Evolutionary conservation across 2,888 invertebrate species (phyloP), one percentile per base, ranked within the genome.

Genomic region (Drosophila subquinaria): DNA sequence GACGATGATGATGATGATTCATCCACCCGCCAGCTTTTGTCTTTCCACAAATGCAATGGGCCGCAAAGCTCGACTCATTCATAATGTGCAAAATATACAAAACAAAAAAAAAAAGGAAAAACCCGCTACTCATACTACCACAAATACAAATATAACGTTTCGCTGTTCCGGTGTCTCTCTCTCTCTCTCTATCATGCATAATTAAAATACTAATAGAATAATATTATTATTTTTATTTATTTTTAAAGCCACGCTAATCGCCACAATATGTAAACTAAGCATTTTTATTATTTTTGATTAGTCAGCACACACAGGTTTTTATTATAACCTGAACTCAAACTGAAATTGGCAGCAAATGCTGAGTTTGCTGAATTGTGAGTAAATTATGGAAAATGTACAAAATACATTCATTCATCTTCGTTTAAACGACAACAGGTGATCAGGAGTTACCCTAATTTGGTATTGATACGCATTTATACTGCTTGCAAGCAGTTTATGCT

Each of bases 271-370:
- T 38, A 51, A 57, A 42, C 35, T 67, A 10, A 23, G 33, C 40
- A 50, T 48, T 33, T 43, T 43, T 23, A 38, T 13, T 56, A 42
- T 13, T 52, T 75, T 69, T n/a, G 83, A 88, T 82, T 86, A 86
- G 81, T 82, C 87, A 86, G 76, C 82, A 48, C 45, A 48, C 48
- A 62, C 11, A n/a, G 11, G 3, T n/a, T 13, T 43, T 55, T n/a
- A 20, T 55, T n/a, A 20, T n/a, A 47, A n/a, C 9, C n/a, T 52
- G 27, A 20, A 33, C 20, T n/a, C 10, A 13, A 13, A n/a, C 13
- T 17, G n/a, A 9, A 36, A n/a, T 20, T 5, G 33, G 43, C n/a
- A 23, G 33, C 43, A 43, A 43, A 35, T 35, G 30, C 23, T 5
- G 5, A 23, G 40, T 42, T 17, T 53, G 15, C 5, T 43, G 35